Evolutionary conservation across 2,888 invertebrate genomes (phyloP), one percentile per base, ranked within the genome.

Genomic region (Anarsia innoxiella): DNA sequence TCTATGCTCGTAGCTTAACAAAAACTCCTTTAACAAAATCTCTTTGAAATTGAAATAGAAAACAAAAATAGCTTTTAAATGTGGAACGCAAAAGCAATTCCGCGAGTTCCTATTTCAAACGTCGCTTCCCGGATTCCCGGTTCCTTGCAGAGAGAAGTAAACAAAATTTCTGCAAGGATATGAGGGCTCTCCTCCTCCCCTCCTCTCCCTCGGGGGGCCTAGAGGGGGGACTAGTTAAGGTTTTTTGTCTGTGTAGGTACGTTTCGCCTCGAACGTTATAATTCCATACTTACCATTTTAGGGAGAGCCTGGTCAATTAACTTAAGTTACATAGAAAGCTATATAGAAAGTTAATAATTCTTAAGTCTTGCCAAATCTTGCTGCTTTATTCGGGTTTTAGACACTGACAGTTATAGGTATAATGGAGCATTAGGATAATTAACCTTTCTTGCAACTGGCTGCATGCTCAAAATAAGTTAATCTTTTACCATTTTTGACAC

Each of bases 151-250:
- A 63, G 66, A 70, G 80, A 82, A 77, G 83, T 82, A 83, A 83
- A 83, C 83, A 82, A 83, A 83, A 77, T 82, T 79, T 77, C 83
- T 80, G 73, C 76, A 80, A 82, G 83, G 80, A 82, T 82, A 74
- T 75, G 75, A 78, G 72, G 68, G 66, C 59, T 51, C 57, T 53
- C 58, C 48, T 50, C 49, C 40, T 36, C 44, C 42, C 44, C 16
- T 36, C 26, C 23, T 35, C 28, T 31, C 36, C 39, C 34, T 39
- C 31, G 26, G 36, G 43, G 45, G 48, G 44, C 35, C n/a, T n/a
- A 26, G n/a, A 26, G 26, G 26, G 26, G 28, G 11, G 37, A 66
- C 68, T 80, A 80, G 80, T 79, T 79, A 74, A 69, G 60, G 74
- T 78, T 83, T 83, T 82, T 83, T 79, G 77, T 64, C 48, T 69